phyloP scores from a whole-genome alignment of 2,888 invertebrate genomes.

The Hirtodrosophila cameraria region DNA sequence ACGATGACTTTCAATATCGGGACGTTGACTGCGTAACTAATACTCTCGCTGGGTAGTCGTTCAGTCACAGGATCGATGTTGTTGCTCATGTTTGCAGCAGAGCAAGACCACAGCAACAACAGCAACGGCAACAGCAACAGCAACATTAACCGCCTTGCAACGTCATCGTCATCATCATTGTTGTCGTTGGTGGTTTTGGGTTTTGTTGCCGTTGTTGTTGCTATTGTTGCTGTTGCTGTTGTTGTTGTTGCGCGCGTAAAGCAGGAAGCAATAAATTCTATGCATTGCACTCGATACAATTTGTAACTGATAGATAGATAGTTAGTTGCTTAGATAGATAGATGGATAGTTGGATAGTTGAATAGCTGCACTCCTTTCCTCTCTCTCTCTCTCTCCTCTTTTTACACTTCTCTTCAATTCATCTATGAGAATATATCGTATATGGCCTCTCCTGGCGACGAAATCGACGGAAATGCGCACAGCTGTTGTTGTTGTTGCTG shows the following conservation, averaged over 20 bases:
- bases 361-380: background rate
- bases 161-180: conserved; percentile 20
- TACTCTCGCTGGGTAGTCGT: too few relatives aligned
- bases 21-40: too few relatives aligned
- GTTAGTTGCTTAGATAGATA: conserved; percentile 23
- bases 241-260: conserved; percentile 44
- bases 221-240: conserved; percentile 32
- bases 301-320: conserved; percentile 74
- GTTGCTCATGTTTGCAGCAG: too few relatives aligned
- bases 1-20: too few relatives aligned
- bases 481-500: conserved; percentile 50
- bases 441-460: background rate
- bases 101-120: too few relatives aligned
- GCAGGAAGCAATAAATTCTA: conserved; percentile 83
- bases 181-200: background rate
- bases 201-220: conserved; percentile 16
- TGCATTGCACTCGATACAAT: conserved; percentile 80
- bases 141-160: too few relatives aligned
- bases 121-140: too few relatives aligned
- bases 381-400: too few relatives aligned
- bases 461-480: conserved; percentile 65
- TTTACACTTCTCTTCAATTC: too few relatives aligned
- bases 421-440: too few relatives aligned
- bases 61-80: too few relatives aligned
- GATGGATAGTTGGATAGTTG: conserved; percentile 1